Conservation (phyloP, 92 coral and sea anemone species). For the Meandrina meandrites region DNA sequence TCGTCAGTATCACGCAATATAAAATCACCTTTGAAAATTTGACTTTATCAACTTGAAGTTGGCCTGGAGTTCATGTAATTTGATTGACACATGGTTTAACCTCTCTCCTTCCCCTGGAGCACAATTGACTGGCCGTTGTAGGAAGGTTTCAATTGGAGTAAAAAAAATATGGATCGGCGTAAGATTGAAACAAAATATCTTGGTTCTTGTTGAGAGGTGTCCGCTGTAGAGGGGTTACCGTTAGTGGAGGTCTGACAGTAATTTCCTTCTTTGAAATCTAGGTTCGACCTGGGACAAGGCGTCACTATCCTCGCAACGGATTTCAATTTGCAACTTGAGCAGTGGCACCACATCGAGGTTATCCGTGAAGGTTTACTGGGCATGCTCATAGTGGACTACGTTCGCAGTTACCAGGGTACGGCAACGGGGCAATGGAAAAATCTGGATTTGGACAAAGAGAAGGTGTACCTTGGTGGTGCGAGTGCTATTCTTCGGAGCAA, state of each 20-base stretch:
- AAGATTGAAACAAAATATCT: too few species aligned
- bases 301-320: constrained; percentile 30
- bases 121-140: too few species aligned
- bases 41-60: too few species aligned
- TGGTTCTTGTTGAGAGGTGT: too few species aligned
- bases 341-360: constrained; percentile 36
- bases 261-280: not conserved
- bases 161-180: too few species aligned
- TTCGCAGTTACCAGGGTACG: not conserved
- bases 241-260: too few species aligned
- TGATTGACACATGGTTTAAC: too few species aligned
- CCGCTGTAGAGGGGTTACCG: too few species aligned
- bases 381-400: constrained; percentile 41
- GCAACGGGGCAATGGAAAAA: constrained; percentile 12
- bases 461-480: constrained; percentile 45
- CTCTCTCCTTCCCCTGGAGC: too few species aligned
- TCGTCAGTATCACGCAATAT: not conserved
- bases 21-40: not conserved
- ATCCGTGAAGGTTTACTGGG: constrained; percentile 39
- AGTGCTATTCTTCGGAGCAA: too few species aligned
- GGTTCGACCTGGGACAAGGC: constrained; percentile 62
- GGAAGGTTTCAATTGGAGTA: too few species aligned
- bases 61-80: too few species aligned
- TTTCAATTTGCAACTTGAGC: constrained; percentile 25
- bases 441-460: constrained; percentile 22